Base-by-base conservation (phyloP, 2,888 invertebrate species). In the Thelaira solivaga region DNA sequence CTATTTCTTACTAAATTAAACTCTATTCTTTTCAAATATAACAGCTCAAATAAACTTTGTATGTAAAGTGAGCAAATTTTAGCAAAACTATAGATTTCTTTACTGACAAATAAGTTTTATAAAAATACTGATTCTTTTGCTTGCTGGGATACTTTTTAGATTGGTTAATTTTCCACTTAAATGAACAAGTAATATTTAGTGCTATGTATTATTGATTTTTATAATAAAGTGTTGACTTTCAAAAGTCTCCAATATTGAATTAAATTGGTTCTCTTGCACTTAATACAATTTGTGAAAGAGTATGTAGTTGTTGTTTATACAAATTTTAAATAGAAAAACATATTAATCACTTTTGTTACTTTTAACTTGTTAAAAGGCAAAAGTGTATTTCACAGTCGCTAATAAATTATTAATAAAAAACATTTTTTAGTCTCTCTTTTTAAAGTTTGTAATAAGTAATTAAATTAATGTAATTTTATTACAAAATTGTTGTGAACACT, bases 161-260 rank as follows among this genome's bases (percentile, higher is more conserved):
- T 55, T 67, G 43, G 43, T 22, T 31, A 67, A 55, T 67, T 67
- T 55, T 67, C 34, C 43, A 55, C 67, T 67, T 67, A 29, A 55
- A 55, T 55, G 26, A 45, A 61, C 59, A 61, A 45, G 55, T 57
- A 24, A 41, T 8, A 18, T 39, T 22, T 53, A 31, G n/a, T n/a
- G n/a, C n/a, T 45, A 41, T 2, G 20, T 13, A 20, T 5, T 31
- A 20, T 43, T 43, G n/a, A 16, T 39, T 67, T 55, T n/a, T 55
- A 45, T 36, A 55, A 67, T 45, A 26, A 43, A 53, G 29, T 51
- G n/a, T 26, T 31, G 29, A 53, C 39, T 65, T 65, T 53, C 43
- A 65, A 65, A 65, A 31, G 7, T 31, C 47, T 41, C 7, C 53
- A 41, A 22, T 61, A 45, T 31, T 45, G 29, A 59, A 59, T 59